phyloP scores from a whole-genome alignment of 2,797 vertebrate genomes.

The Crypturellus tataupa region DNA sequence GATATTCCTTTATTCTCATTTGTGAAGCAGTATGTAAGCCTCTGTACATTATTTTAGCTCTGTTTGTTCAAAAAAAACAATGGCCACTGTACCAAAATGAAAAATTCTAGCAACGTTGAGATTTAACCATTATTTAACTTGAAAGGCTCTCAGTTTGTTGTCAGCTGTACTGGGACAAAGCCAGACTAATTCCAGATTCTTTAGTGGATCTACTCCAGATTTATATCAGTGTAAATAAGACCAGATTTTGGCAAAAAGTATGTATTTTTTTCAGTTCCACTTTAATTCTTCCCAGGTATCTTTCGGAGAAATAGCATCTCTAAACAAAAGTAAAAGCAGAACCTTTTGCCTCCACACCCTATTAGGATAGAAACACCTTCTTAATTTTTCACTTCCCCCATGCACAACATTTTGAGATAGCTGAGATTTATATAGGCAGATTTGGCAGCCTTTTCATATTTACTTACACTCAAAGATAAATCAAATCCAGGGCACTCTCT shows the following conservation, averaged over 20 bases:
- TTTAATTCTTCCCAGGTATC: slow-evolving; percentile 64
- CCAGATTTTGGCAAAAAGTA: slow-evolving; percentile 21
- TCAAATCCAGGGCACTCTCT: slow-evolving; percentile 68
- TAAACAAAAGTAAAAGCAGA: slow-evolving; percentile 55
- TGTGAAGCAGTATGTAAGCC: slow-evolving; percentile 12
- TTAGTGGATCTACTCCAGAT: slow-evolving; percentile 52
- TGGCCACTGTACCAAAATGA: slow-evolving; percentile 21
- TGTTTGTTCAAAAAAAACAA: slow-evolving; percentile 51
- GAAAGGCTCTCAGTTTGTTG: slow-evolving; percentile 43
- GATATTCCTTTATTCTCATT: slow-evolving; percentile 1
- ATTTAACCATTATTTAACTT: slow-evolving; percentile 53
- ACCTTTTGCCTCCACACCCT: slow-evolving; percentile 39
- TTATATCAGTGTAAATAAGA: slow-evolving; percentile 47
- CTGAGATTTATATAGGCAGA: slow-evolving; percentile 73
- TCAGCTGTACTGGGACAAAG: slow-evolving; percentile 42
- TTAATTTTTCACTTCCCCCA: slow-evolving; percentile 67
- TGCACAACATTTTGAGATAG: slow-evolving; percentile 67
- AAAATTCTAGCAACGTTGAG: neutral
- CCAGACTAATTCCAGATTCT: slow-evolving; percentile 49
- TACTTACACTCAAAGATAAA: slow-evolving; percentile 77
- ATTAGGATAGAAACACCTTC: slow-evolving; percentile 71
- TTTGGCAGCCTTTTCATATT: slow-evolving; percentile 79
- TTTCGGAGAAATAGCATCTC: neutral
- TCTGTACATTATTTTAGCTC: slow-evolving; percentile 45
- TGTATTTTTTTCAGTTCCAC: neutral